phyloP scores from a whole-genome alignment of 1,140 invertebrate species.

The Ruditapes philippinarum region DNA sequence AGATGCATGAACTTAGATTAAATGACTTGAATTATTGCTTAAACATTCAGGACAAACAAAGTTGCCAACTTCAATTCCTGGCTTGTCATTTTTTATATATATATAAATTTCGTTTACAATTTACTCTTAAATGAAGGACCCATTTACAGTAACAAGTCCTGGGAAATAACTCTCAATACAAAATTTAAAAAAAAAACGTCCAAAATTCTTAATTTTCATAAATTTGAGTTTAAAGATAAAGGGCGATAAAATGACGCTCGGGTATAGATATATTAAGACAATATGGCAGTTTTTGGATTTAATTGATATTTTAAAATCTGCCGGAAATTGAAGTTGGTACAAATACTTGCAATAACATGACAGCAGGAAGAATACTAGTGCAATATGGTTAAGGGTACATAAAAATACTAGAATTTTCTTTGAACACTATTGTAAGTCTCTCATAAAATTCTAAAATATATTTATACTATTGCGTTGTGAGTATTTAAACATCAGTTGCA shows the following conservation, averaged over 20 bases:
- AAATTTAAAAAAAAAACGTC: too few species aligned
- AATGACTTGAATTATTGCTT: neutral
- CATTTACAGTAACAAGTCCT: too few species aligned
- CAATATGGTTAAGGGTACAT: constrained; percentile 42
- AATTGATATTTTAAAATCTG: too few species aligned
- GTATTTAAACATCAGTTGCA: neutral
- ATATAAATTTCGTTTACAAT: too few species aligned
- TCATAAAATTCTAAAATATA: neutral
- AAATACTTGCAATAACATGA: constrained; percentile 29
- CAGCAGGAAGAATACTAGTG: constrained; percentile 27
- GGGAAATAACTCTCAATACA: too few species aligned
- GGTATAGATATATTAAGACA: too few species aligned
- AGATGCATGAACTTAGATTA: constrained; percentile 11
- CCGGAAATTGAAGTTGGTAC: neutral
- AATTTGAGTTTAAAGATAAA: too few species aligned
- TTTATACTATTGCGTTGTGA: neutral
- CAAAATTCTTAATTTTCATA: too few species aligned
- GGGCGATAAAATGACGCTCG: too few species aligned
- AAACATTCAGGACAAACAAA: neutral
- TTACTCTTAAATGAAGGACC: too few species aligned
- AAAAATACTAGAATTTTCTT: neutral
- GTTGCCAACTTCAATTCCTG: neutral
- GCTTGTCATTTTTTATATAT: too few species aligned
- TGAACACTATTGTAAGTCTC: neutral
- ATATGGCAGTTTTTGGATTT: too few species aligned